Evolutionary conservation across 2,888 invertebrate genomes (phyloP).

Genomic region (Emmelina monodactyla): DNA sequence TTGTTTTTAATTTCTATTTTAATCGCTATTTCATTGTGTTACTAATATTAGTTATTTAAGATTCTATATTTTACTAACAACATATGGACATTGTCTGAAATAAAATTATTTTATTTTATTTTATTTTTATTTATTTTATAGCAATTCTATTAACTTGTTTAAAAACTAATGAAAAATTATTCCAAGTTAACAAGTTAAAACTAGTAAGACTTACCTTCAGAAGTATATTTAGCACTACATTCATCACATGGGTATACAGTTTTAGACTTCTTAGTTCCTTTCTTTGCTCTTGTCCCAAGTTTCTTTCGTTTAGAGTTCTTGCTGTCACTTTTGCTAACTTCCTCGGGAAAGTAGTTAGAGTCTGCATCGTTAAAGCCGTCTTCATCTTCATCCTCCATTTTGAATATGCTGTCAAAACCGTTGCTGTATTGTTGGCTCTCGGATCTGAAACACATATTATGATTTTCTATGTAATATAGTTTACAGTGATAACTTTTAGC

Average conservation of each 20-base stretch:
- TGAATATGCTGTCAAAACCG: constrained; percentile 24
- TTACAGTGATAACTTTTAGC: too few relatives aligned
- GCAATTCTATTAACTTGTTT: too few relatives aligned
- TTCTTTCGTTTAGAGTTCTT: constrained; percentile 2
- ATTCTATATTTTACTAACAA: too few relatives aligned
- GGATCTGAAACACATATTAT: constrained; percentile 28
- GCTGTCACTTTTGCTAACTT: constrained; percentile 17
- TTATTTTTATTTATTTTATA: too few relatives aligned
- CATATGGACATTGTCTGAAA: too few relatives aligned
- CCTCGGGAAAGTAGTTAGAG: constrained; percentile 24
- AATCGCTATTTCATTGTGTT: too few relatives aligned
- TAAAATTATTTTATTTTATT: too few relatives aligned
- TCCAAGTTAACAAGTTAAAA: not conserved
- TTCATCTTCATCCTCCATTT: constrained; percentile 27
- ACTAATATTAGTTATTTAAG: too few relatives aligned
- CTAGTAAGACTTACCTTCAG: constrained; percentile 27
- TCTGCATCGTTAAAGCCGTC: constrained; percentile 32
- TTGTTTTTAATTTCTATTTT: too few relatives aligned
- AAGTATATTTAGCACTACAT: constrained; percentile 45
- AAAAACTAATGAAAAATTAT: too few relatives aligned
- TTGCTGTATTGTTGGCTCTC: constrained; percentile 30
- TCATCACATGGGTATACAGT: constrained; percentile 44
- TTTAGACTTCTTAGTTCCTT: constrained; percentile 23
- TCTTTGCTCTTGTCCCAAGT: constrained; percentile 18
- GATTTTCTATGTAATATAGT: too few relatives aligned